Evolutionary conservation across 2,888 invertebrate species (phyloP), one percentile per base, ranked within the genome.

Genomic region (Stenotaenia linearis): DNA sequence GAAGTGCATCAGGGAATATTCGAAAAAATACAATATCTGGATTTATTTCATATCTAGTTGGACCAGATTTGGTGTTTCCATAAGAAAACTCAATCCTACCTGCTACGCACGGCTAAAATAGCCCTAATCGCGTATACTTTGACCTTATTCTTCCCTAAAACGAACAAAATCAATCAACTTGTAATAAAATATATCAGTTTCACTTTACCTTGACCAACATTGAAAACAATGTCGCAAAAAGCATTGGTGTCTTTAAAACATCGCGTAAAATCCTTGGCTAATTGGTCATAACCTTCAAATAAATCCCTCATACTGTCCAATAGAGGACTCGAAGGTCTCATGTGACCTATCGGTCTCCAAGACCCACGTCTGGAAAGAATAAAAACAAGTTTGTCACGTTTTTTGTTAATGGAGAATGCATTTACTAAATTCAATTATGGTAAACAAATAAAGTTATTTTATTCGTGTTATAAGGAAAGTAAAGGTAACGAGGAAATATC

Each of bases 321-420:
- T 45, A 97, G 89, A 0, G 96, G 96, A 23, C 95, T 95, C 0
- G 95, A 96, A 0, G 96, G 96, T 84, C 96, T 89, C 96, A 96
- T 96, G 86, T 96, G 96, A 78, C 93, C 96, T 82, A 96, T 96
- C 15, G 96, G 96, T 84, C 96, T 90, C 96, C 96, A 96, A 7
- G 96, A 96, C 76, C 94, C 94, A 79, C 90, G 87, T 82, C 90
- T 89, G 82, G 0, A 82, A 83, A 9, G 15, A 79, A n/a, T 79
- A 23, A 40, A 7, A n/a, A n/a, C n/a, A n/a, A n/a, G 23, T 61
- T 21, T 61, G 4, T 61, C 18, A 21, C 10, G 61, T 61, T 61
- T n/a, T n/a, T n/a, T n/a, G n/a, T n/a, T n/a, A n/a, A n/a, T n/a
- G n/a, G n/a, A n/a, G n/a, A n/a, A n/a, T n/a, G n/a, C n/a, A n/a